phyloP scores from a whole-genome alignment of 2,797 vertebrate genomes.

The Xenentodon cancila region DNA sequence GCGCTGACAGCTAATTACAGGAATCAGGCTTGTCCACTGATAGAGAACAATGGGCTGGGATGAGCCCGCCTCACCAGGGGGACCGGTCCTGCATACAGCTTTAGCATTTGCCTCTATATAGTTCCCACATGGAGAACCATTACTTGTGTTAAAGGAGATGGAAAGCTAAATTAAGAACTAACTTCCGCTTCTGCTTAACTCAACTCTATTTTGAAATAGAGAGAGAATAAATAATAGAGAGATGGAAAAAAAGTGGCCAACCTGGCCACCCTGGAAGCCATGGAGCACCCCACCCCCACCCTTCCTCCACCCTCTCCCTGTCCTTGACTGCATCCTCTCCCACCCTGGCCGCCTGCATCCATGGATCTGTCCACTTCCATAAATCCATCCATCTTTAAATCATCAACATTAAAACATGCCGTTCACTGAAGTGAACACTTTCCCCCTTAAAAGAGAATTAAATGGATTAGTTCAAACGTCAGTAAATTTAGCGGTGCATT shows the following conservation, averaged over 20 bases:
- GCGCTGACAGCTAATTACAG: slow-evolving; percentile 99
- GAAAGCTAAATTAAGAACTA: slow-evolving; percentile 74
- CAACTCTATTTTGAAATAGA: slow-evolving; percentile 55
- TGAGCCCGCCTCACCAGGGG: slow-evolving; percentile 78
- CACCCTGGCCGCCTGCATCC: slow-evolving; percentile 25
- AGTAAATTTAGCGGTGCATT: slow-evolving; percentile 77
- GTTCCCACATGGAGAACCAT: slow-evolving; percentile 66
- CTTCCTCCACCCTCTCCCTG: slow-evolving; percentile 8
- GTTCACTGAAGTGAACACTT: slow-evolving; percentile 78
- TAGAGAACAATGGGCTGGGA: slow-evolving; percentile 92
- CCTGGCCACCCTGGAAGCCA: slow-evolving; percentile 24
- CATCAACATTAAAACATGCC: slow-evolving; percentile 75
- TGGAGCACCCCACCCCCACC: background rate
- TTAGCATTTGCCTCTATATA: slow-evolving; percentile 60
- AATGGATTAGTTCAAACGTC: slow-evolving; percentile 82
- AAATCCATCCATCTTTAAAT: slow-evolving; percentile 74
- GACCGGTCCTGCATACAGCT: slow-evolving; percentile 72
- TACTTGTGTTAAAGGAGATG: slow-evolving; percentile 72
- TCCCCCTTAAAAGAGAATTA: slow-evolving; percentile 83
- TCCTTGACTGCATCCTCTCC: slow-evolving; percentile 12
- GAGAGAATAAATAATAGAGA: slow-evolving; percentile 37
- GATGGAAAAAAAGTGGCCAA: slow-evolving; percentile 37
- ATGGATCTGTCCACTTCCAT: slow-evolving; percentile 63
- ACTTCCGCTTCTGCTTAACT: slow-evolving; percentile 49
- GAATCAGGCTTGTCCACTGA: slow-evolving; percentile 92